Base-by-base conservation (phyloP, 2,797 vertebrate genomes). In the Myotis findleyi region DNA sequence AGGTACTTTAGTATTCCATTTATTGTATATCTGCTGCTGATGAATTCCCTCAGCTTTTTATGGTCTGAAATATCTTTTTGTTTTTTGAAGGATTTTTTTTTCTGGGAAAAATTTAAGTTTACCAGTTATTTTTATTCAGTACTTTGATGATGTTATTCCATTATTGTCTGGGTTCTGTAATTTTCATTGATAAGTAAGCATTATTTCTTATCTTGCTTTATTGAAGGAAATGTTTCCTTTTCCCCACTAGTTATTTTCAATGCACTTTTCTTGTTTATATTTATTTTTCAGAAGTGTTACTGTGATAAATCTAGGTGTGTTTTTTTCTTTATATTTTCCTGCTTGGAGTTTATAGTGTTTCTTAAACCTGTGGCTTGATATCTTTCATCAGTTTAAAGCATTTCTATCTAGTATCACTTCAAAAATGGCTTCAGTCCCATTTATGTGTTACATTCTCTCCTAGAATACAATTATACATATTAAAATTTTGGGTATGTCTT, bases 211-310 rank as follows among this genome's bases (percentile, higher is more conserved):
- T 16, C 68, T 66, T 41, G 30, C 21, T 73, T 88, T 41, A 51
- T 86, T 89, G 55, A 94, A 94, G 57, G 18, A 82, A 83, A 38
- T 20, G 36, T 38, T 41, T 83, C 17, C 49, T 68, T 92, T 30
- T 20, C 11, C 47, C 47, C 10, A 71, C 12, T 47, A 23, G 49
- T 33, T 92, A 55, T 6, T 44, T 92, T 75, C 21, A 57, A n/a
- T 18, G 64, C 20, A 73, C 69, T 59, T 49, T 72, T 66, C 66
- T 49, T 59, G 23, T 79, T 69, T 87, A 30, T 79, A 38, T 64
- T 47, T 55, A 62, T 77, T 88, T 20, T 84, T 57, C 25, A 84
- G 25, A 7, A 86, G 17, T 47, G 83, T 90, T 87, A 30, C 30
- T 55, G 8, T 25, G 16, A 41, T 81, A 62, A 49, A 38, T 64